These are phyloP conservation scores for Phocides pigmalion DNA, from an alignment of 1,140 invertebrate genomes.

Conservation along the genomic window DNA sequence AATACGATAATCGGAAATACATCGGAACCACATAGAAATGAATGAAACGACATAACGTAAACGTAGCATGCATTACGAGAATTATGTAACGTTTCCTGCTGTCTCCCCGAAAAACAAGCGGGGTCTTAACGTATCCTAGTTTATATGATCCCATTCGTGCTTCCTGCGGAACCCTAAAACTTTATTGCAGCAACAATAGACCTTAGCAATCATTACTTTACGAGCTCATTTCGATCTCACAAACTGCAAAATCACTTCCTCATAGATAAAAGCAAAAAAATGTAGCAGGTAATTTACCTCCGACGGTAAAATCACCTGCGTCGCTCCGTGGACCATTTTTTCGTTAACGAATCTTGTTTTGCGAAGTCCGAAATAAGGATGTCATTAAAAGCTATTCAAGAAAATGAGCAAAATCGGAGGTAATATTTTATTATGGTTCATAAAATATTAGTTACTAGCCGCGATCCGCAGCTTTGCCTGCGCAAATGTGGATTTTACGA, in stretches of 20 bases:
- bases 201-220: slow-evolving; percentile 32
- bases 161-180: slow-evolving; percentile 34
- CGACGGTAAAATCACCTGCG: slow-evolving; percentile 19
- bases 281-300: slow-evolving; percentile 28
- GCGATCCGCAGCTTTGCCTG: too few relatives aligned
- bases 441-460: too few relatives aligned
- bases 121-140: slow-evolving; percentile 31
- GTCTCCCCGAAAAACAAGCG: slow-evolving; percentile 32
- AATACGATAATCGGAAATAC: slow-evolving; percentile 24
- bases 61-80: slow-evolving; percentile 31
- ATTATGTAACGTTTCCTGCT: slow-evolving; percentile 29
- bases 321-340: slow-evolving; percentile 2
- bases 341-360: neutral
- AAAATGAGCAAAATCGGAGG: neutral
- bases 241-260: slow-evolving; percentile 34
- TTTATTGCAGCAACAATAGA: slow-evolving; percentile 36
- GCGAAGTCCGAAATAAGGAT: slow-evolving; percentile 3
- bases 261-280: slow-evolving; percentile 32
- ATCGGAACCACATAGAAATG: slow-evolving; percentile 31
- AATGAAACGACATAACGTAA: slow-evolving; percentile 26
- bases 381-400: neutral
- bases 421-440: too few relatives aligned
- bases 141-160: slow-evolving; percentile 35
- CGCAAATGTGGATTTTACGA: too few relatives aligned
- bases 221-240: slow-evolving; percentile 30